Evolutionary conservation across 2,113 vertebrate genomes (phyloP).

Genomic region (Synchiropus splendidus): DNA sequence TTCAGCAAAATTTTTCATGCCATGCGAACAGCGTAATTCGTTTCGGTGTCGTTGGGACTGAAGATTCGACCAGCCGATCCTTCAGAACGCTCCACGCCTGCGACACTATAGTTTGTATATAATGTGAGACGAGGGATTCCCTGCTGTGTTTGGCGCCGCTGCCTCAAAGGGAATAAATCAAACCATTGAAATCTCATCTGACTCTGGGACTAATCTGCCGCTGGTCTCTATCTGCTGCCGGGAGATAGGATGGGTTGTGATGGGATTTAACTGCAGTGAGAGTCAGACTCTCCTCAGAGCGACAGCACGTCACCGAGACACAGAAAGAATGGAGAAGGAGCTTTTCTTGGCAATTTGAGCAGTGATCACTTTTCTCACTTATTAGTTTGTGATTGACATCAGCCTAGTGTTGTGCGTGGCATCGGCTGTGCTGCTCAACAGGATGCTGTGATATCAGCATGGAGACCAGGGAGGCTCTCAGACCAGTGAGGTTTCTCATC

Average conservation of each 20-base stretch:
- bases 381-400: slow-evolving; percentile 5
- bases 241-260: slow-evolving; percentile 9
- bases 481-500: slow-evolving; percentile 25
- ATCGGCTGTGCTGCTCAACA: no score
- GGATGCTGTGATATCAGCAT: no score
- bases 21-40: no score
- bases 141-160: background rate
- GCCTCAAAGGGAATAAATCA: slow-evolving; percentile 24
- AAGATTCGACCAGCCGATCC: no score
- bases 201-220: slow-evolving; percentile 13
- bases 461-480: no score
- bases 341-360: background rate
- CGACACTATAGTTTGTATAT: slow-evolving; percentile 1
- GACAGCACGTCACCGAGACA: background rate
- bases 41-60: no score
- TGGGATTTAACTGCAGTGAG: slow-evolving; percentile 9
- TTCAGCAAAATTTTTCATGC: no score
- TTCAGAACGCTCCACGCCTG: slow-evolving; percentile 14
- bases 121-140: slow-evolving; percentile 5
- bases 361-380: slow-evolving; percentile 1
- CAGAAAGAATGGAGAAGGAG: background rate
- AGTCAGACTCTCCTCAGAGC: no score
- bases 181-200: slow-evolving; percentile 10
- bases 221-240: slow-evolving; percentile 11
- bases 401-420: background rate